phyloP scores from a whole-genome alignment of 2,113 vertebrate species.

The Nyctibius bracteatus region DNA sequence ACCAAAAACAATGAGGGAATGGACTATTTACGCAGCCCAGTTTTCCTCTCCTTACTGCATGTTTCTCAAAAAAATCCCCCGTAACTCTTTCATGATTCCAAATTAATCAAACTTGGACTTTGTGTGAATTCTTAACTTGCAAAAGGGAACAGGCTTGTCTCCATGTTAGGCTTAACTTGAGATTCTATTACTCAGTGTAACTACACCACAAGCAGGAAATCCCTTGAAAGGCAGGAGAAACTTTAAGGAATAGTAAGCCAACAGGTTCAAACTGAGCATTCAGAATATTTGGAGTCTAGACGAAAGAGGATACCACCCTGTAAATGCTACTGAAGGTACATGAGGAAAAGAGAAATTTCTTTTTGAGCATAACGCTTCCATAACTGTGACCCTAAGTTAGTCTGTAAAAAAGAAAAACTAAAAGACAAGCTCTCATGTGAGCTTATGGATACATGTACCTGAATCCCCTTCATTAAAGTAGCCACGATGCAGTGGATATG shows the following conservation, averaged over 20 bases:
- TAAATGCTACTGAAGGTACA: not conserved
- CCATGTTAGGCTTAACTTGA: not conserved
- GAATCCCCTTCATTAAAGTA: slow-evolving; percentile 13
- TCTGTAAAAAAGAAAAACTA: not conserved
- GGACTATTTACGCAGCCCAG: not conserved
- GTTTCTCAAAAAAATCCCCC: not conserved
- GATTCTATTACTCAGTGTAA: not conserved
- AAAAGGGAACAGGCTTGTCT: not conserved
- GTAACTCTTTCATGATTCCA: not conserved
- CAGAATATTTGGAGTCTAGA: not conserved
- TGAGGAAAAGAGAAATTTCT: not conserved
- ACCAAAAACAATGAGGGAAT: not conserved
- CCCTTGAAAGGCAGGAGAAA: not conserved
- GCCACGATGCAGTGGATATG: not conserved
- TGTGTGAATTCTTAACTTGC: not conserved
- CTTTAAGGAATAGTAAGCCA: not conserved
- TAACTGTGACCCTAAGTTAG: not conserved
- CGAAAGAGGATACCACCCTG: not conserved
- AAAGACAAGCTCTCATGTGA: not conserved
- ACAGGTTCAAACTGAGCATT: not conserved
- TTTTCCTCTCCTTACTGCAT: not conserved
- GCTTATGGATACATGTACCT: not conserved
- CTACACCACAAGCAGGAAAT: not conserved
- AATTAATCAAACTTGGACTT: not conserved
- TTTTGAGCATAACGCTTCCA: not conserved